Evolutionary conservation across 2,113 vertebrate species (phyloP).

Genomic region (Phoxinus phoxinus): DNA sequence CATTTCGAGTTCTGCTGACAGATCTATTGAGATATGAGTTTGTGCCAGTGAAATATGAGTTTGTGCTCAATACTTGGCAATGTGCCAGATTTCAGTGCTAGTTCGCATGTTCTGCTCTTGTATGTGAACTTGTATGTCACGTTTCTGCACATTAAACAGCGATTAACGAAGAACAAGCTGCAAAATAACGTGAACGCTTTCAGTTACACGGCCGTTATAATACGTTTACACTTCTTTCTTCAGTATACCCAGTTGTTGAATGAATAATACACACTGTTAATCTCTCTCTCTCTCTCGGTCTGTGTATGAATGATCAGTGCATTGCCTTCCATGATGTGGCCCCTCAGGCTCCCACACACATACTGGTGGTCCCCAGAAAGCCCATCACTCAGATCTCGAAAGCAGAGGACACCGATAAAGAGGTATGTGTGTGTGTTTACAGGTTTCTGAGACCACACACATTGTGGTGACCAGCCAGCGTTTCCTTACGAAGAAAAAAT

Average conservation of each 20-base stretch:
- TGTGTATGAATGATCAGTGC: slow-evolving; percentile 75
- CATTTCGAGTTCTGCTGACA: background rate
- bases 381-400: slow-evolving; percentile 86
- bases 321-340: slow-evolving; percentile 91
- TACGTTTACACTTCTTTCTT: background rate
- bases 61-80: background rate
- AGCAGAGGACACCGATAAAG: slow-evolving; percentile 85
- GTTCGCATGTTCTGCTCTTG: background rate
- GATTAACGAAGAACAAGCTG: background rate
- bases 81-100: background rate
- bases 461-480: too few species aligned
- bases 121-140: background rate
- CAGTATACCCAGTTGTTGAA: background rate
- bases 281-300: slow-evolving; percentile 37
- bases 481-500: too few species aligned
- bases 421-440: slow-evolving; percentile 55
- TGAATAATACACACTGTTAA: background rate
- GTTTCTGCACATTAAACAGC: background rate
- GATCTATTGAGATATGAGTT: background rate
- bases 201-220: background rate
- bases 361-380: slow-evolving; percentile 94
- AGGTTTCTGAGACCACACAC: too few species aligned
- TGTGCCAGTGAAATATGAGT: too few species aligned
- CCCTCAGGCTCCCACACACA: slow-evolving; percentile 94
- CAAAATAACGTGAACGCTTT: background rate